These are phyloP conservation scores for Desmophyllum pertusum DNA, from an alignment of 92 coral and sea anemone genomes.

Conservation along the genomic window DNA sequence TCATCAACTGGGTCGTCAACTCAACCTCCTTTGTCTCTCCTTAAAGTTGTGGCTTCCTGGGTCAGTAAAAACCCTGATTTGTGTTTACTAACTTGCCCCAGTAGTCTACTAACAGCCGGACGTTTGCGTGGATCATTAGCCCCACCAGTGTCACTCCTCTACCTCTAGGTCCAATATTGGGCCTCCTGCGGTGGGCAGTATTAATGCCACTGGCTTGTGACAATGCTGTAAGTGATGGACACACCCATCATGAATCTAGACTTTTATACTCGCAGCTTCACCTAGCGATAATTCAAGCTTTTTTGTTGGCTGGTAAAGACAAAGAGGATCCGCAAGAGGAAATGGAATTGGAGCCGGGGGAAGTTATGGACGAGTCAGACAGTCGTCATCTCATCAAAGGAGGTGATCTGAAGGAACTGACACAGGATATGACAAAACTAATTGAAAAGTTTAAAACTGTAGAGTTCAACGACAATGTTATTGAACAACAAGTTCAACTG, in stretches of 20 bases:
- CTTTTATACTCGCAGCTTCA: constrained; percentile 88
- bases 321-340: constrained; percentile 86
- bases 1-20: constrained; percentile 67
- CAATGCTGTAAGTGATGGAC: background rate
- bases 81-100: constrained; percentile 78
- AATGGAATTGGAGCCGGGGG: constrained; percentile 98
- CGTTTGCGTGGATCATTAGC: constrained; percentile 44
- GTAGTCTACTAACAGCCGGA: constrained; percentile 59
- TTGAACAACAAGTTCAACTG: constrained; percentile 64
- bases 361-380: constrained; percentile 91
- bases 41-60: constrained; percentile 91
- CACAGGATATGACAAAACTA: constrained; percentile 46
- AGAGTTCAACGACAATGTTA: constrained; percentile 16
- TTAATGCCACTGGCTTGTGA: constrained; percentile 69
- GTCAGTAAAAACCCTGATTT: constrained; percentile 77
- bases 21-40: constrained; percentile 72
- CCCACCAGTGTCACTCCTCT: constrained; percentile 57
- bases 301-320: constrained; percentile 75
- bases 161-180: constrained; percentile 74
- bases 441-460: constrained; percentile 48
- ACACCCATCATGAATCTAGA: constrained; percentile 35
- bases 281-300: constrained; percentile 88
- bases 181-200: constrained; percentile 87
- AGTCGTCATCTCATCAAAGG: constrained; percentile 70
- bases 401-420: constrained; percentile 64